Evolutionary conservation across 2,888 invertebrate species (phyloP), one percentile per base, ranked within the genome.

Genomic region (Alloplasta piceator): DNA sequence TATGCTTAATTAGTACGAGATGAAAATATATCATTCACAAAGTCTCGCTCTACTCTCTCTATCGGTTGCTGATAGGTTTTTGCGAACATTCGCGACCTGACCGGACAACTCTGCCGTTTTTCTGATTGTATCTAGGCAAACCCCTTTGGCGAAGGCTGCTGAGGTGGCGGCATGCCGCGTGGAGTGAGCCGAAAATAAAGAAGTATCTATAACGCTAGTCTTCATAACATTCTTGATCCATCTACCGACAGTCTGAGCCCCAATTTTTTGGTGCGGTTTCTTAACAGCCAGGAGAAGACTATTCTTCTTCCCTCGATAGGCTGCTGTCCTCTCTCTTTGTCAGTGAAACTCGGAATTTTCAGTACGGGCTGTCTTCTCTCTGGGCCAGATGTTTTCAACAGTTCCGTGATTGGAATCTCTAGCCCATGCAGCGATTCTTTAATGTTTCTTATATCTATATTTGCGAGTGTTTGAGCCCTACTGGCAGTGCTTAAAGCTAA

Each of bases 401-500:
- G 46, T 46, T 58, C 36, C 0, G 68, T 10, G 4, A 67, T 67
- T 16, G 16, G 41, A 10, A 67, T 67, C 6, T 67, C 66, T 41
- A 67, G 5, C 0, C 43, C 26, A 26, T 26, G 12, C 4, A 6
- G 0, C 1, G 68, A 46, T 38, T 5, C 56, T 9, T 46, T 58
- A 36, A 68, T 68, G 12, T 56, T 58, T 12, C 56, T 58, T 46
- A 43, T 5, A 9, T 56, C 36, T 43, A 68, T 68, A n/a, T 3
- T 68, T 6, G 56, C 68, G 5, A 68, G 43, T 4, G 68, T 68
- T 16, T 68, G 68, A 1, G 68, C 56, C 10, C 56, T 43, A 43
- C 68, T 56, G 56, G 43, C 56, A 6, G 43, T 68, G 14, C 56
- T 68, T 68, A 56, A 46, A 0, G 68, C 68, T 68, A 68, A 68